A percentile compares a stretch with the other conserved stretches of the same genome.
These are phyloP conservation scores for Drosophila kanekoi DNA, from an alignment of 2,888 invertebrate species.

Conservation along the genomic window DNA sequence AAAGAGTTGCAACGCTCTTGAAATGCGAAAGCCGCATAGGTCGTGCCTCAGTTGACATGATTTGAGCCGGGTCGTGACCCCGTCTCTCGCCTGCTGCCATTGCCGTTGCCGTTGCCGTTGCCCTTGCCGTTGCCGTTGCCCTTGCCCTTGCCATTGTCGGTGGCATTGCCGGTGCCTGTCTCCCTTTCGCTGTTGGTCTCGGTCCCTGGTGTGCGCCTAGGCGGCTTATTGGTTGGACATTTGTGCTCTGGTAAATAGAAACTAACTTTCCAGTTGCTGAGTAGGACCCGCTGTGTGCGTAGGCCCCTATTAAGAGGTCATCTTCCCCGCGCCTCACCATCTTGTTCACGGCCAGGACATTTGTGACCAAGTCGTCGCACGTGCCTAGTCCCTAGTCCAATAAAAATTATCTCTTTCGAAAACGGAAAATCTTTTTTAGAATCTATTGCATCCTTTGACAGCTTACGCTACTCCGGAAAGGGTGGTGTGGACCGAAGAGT, in stretches of 20 bases:
- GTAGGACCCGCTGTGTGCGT: slow-evolving; percentile 20
- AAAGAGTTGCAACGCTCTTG: slow-evolving; percentile 49
- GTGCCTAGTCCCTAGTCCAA: slow-evolving; percentile 11
- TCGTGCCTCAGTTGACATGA: slow-evolving; percentile 58
- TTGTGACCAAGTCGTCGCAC: slow-evolving; percentile 23
- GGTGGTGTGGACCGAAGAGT: neutral
- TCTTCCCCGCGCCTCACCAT: neutral
- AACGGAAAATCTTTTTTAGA: slow-evolving; percentile 42
- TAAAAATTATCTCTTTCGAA: slow-evolving; percentile 4
- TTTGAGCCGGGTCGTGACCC: slow-evolving; percentile 50
- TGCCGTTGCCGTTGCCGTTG: no score
- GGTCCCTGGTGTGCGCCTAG: slow-evolving; percentile 29
- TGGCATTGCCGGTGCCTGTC: neutral
- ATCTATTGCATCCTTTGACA: slow-evolving; percentile 19
- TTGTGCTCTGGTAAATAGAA: slow-evolving; percentile 40
- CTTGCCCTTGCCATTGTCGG: no score
- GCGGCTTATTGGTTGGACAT: slow-evolving; percentile 59
- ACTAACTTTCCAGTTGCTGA: slow-evolving; percentile 4
- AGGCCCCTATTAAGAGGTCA: slow-evolving; percentile 14
- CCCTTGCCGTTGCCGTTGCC: no score
- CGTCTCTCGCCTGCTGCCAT: neutral
- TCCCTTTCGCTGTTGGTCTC: slow-evolving; percentile 11
- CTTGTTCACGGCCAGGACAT: neutral
- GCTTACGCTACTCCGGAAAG: neutral
- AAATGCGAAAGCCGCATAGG: slow-evolving; percentile 30